phyloP scores from a whole-genome alignment of 2,888 invertebrate genomes.

The Tinea pellionella region DNA sequence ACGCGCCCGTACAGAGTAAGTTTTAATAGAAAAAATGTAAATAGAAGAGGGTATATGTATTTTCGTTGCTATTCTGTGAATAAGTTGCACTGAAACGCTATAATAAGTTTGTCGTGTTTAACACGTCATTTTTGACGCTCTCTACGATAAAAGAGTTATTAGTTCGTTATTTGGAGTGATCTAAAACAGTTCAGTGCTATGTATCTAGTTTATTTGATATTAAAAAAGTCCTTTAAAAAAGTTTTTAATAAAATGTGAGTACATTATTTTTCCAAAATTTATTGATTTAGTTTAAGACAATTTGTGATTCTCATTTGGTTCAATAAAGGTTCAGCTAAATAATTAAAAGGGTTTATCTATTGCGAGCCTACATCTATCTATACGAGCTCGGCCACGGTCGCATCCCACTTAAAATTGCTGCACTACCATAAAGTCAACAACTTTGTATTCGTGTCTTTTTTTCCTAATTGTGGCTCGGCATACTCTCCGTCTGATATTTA shows the following conservation, averaged over 20 bases:
- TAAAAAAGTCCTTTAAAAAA: conserved; percentile 38
- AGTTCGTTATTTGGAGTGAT: neutral
- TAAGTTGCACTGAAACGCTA: neutral
- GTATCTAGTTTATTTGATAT: conserved; percentile 26
- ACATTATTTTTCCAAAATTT: neutral
- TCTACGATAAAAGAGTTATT: neutral
- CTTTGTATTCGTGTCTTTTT: too few relatives aligned
- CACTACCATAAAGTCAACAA: too few relatives aligned
- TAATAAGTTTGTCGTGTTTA: neutral
- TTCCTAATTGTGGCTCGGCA: too few relatives aligned
- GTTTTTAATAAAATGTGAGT: conserved; percentile 44
- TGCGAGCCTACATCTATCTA: too few relatives aligned
- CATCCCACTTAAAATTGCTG: too few relatives aligned
- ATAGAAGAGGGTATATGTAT: neutral
- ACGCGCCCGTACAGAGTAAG: too few relatives aligned
- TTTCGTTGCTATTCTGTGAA: neutral
- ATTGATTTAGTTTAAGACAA: too few relatives aligned
- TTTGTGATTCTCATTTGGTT: too few relatives aligned
- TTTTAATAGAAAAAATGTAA: neutral
- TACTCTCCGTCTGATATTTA: too few relatives aligned
- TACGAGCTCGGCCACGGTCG: too few relatives aligned
- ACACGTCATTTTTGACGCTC: neutral
- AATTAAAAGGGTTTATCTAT: too few relatives aligned
- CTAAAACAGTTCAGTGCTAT: neutral
- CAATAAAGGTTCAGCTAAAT: too few relatives aligned